Conservation (phyloP, 2,888 invertebrate species). For the Pammene fasciana region DNA sequence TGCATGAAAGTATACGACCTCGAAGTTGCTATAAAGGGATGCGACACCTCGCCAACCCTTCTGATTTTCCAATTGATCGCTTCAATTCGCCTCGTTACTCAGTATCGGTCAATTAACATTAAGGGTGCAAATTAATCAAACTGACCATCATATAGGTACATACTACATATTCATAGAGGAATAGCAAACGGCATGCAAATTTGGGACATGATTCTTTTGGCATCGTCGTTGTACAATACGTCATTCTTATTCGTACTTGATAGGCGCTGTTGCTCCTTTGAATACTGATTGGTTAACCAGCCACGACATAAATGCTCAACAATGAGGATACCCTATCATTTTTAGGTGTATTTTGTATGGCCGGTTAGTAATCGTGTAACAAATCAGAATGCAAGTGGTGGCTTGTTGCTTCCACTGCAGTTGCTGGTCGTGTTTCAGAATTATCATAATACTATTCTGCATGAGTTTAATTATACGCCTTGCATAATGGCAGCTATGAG, state of each 20-base stretch:
- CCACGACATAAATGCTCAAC: conserved; percentile 49
- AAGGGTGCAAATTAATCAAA: conserved; percentile 35
- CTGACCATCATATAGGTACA: conserved; percentile 9
- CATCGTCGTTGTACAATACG: conserved; percentile 69
- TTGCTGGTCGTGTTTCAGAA: conserved; percentile 68
- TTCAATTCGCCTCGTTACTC: conserved; percentile 63
- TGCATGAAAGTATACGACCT: conserved; percentile 48
- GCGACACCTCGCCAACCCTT: conserved; percentile 54
- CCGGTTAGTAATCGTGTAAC: conserved; percentile 60
- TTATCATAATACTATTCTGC: conserved; percentile 60
- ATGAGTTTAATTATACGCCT: conserved; percentile 40
- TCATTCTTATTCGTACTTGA: conserved; percentile 69
- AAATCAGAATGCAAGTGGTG: conserved; percentile 72
- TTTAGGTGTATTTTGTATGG: conserved; percentile 53
- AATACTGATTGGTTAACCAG: conserved; percentile 69
- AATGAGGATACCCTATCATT: conserved; percentile 45
- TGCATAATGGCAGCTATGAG: conserved; percentile 26
- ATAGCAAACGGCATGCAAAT: conserved; percentile 46
- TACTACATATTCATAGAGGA: conserved; percentile 26
- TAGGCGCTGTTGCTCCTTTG: conserved; percentile 57
- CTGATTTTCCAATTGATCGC: conserved; percentile 69
- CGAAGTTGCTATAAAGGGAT: conserved; percentile 55
- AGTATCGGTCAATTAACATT: conserved; percentile 49
- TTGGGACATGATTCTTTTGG: conserved; percentile 57
- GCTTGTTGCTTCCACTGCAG: conserved; percentile 64